Evolutionary conservation across 2,113 vertebrate genomes (phyloP), one percentile per base, ranked within the genome.

Genomic region (Nannospalax galili): DNA sequence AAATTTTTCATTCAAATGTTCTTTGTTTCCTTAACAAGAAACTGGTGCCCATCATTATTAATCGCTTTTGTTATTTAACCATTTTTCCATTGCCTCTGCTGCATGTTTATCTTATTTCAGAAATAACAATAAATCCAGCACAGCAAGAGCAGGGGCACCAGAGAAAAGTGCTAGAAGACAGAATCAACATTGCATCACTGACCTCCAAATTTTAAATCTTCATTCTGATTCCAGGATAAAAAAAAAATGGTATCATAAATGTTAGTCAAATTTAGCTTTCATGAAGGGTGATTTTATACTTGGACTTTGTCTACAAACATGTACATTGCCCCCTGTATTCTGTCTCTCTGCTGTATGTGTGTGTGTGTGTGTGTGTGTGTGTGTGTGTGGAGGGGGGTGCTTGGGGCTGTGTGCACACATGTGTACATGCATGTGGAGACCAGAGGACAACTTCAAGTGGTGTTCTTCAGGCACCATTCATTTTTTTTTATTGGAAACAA

Each of bases 151-250:
- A 12, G 1, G 70, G 56, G 26, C 11, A 10, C 28, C 32, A 79
- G 67, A 78, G 22, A 40, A 48, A 92, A 69, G n/a, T 5, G 5
- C 4, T 56, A 45, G 52, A 70, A 64, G 52, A 52, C 5, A 2
- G 80, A 91, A 80, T 69, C 40, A 62, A 16, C 1, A 3, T 72
- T 42, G 1, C 69, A 37, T 74, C 58, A 64, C 65, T 67, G 73
- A 24, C 28, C 52, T 16, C 35, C 37, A 64, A 80, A 94, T 64
- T 65, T 15, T 81, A 75, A 80, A 70, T 45, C 24, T 37, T 70
- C 4, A 12, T 89, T 93, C 88, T 69, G n/a, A 70, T 42, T 77
- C 56, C n/a, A 91, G 32, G n/a, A 91, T 17, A 91, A 80, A 70
- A 77, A 14, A 72, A 45, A 28, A 74, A n/a, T n/a, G 14, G 14